Conservation (phyloP, 2,888 invertebrate genomes). For the Cantharis rustica region DNA sequence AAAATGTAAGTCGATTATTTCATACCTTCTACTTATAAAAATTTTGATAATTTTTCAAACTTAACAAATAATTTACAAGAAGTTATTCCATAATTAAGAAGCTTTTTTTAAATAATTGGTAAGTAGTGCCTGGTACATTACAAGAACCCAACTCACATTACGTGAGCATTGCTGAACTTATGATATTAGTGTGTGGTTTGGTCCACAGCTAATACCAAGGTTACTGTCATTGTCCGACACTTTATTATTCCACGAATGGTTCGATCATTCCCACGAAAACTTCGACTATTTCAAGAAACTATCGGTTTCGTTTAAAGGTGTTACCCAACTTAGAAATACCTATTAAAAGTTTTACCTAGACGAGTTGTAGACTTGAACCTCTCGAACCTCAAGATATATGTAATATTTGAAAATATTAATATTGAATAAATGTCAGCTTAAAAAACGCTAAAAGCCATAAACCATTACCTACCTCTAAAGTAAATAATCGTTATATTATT, state of each 20-base stretch:
- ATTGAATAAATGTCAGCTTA: not conserved
- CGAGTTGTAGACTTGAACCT: conserved; percentile 6
- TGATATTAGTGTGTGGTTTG: conserved; percentile 33
- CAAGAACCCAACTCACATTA: not conserved
- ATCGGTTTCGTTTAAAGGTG: not conserved
- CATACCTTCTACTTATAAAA: too few relatives aligned
- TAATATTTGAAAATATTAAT: not conserved
- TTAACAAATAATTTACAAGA: not conserved
- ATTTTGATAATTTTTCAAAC: not conserved
- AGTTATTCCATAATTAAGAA: not conserved
- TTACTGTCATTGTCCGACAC: conserved; percentile 46
- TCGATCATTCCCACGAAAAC: conserved; percentile 44
- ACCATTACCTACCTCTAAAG: not conserved
- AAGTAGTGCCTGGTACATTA: not conserved
- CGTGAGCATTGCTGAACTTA: not conserved
- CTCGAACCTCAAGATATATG: not conserved
- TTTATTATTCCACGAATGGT: conserved; percentile 45
- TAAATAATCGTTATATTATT: not conserved
- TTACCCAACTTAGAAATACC: not conserved
- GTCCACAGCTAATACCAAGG: conserved; percentile 47
- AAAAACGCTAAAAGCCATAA: not conserved
- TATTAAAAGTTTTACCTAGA: not conserved
- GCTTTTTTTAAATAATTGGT: not conserved
- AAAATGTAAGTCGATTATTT: too few relatives aligned
- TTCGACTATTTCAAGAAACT: conserved; percentile 40